Conservation (phyloP, 2,113 vertebrate species). For the Zosterops borbonicus region DNA sequence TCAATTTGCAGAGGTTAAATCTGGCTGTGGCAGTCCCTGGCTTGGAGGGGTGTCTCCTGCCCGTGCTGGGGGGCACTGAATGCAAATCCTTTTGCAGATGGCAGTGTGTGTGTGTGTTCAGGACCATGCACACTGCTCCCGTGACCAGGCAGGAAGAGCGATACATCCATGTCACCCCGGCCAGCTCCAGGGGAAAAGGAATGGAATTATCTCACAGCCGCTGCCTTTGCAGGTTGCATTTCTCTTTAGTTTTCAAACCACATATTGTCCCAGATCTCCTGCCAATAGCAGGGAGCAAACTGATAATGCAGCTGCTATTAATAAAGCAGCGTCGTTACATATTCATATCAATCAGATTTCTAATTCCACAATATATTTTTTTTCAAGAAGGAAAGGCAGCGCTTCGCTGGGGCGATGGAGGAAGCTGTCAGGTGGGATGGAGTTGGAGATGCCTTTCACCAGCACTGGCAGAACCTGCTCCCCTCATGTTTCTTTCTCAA, state of each 20-base stretch:
- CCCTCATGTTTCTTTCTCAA: neutral
- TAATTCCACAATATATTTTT: slow-evolving; percentile 16
- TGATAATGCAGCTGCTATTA: slow-evolving; percentile 68
- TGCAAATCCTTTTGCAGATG: neutral
- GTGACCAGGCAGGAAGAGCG: neutral
- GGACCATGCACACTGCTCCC: neutral
- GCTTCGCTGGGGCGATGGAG: neutral
- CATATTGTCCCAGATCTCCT: slow-evolving; percentile 57
- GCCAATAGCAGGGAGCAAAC: slow-evolving; percentile 54
- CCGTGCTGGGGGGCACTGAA: neutral
- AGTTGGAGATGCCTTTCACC: neutral
- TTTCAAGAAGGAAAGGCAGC: neutral
- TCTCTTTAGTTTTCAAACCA: slow-evolving; percentile 48
- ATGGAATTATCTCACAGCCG: neutral
- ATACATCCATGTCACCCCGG: neutral
- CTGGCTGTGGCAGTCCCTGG: neutral
- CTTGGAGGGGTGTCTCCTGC: neutral
- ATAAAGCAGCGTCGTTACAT: slow-evolving; percentile 58
- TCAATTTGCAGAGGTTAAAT: slow-evolving; percentile 29
- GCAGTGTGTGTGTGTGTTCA: neutral
- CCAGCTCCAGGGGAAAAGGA: neutral
- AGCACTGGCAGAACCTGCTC: neutral
- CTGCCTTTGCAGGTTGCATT: neutral
- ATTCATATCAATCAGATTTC: slow-evolving; percentile 63
- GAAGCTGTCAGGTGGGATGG: neutral